phyloP scores from a whole-genome alignment of 2,888 invertebrate species.

The Apamea epomidion region DNA sequence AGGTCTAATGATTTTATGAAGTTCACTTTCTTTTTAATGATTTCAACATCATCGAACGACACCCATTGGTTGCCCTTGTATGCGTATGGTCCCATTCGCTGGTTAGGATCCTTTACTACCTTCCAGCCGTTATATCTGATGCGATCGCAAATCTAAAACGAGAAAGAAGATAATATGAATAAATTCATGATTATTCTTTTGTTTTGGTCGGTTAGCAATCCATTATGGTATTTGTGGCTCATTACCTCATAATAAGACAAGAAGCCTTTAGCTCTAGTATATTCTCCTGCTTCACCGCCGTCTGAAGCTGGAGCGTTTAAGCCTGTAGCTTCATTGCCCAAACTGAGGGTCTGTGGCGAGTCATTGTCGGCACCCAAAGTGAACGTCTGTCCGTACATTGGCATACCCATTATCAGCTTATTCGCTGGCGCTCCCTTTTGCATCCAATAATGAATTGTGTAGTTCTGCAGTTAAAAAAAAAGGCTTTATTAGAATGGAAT shows the following conservation, averaged over 20 bases:
- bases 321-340: constrained; percentile 89
- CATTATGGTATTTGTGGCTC: neutral
- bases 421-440: constrained; percentile 95
- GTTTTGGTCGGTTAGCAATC: neutral
- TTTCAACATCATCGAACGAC: constrained; percentile 95
- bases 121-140: constrained; percentile 94
- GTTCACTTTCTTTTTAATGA: constrained; percentile 94
- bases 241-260: constrained; percentile 96
- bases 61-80: constrained; percentile 97
- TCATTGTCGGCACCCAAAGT: constrained; percentile 80
- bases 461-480: constrained; percentile 91
- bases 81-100: constrained; percentile 96
- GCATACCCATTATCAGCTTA: constrained; percentile 97
- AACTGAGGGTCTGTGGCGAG: constrained; percentile 68
- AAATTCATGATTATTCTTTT: neutral
- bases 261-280: constrained; percentile 96
- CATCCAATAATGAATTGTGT: constrained; percentile 97
- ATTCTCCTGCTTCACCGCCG: constrained; percentile 96
- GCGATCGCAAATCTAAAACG: constrained; percentile 94
- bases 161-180: constrained; percentile 18
- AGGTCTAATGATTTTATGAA: constrained; percentile 94
- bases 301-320: constrained; percentile 94
- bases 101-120: constrained; percentile 94
- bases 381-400: constrained; percentile 96
- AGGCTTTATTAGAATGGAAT: neutral